phyloP scores from a whole-genome alignment of 2,113 vertebrate species.

The Microtus montanus region DNA sequence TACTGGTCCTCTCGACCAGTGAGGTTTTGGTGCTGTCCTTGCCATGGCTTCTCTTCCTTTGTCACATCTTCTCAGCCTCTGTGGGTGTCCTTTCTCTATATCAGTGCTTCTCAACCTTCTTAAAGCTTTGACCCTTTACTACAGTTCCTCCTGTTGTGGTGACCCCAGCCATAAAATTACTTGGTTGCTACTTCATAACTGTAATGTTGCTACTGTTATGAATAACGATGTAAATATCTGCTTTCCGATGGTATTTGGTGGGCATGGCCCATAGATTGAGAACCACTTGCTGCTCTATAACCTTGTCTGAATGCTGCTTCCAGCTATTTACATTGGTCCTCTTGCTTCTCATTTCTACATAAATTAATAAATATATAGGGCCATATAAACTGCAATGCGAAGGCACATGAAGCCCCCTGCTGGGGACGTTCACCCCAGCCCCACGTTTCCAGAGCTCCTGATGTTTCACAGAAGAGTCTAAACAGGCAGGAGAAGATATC shows the following conservation, averaged over 20 bases:
- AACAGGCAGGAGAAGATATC: neutral
- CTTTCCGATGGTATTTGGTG: neutral
- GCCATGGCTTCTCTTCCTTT: neutral
- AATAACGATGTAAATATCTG: neutral
- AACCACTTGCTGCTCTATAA: accelerated
- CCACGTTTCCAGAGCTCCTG: neutral
- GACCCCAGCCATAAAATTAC: neutral
- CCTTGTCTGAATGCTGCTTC: no score
- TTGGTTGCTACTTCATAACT: neutral
- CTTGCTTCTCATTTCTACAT: neutral
- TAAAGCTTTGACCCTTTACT: neutral
- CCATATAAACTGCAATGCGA: neutral
- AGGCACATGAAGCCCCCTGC: accelerated
- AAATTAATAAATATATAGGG: neutral
- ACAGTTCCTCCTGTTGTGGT: neutral
- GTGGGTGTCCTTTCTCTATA: neutral
- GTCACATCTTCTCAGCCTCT: neutral
- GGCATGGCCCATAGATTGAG: neutral
- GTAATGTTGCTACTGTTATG: neutral
- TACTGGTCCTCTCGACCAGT: neutral
- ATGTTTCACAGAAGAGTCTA: neutral
- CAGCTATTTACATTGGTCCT: no score
- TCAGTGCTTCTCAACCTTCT: neutral
- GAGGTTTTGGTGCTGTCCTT: neutral
- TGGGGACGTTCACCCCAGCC: neutral